phyloP scores from a whole-genome alignment of 1,140 invertebrate species.

The Vanessa tameamea region DNA sequence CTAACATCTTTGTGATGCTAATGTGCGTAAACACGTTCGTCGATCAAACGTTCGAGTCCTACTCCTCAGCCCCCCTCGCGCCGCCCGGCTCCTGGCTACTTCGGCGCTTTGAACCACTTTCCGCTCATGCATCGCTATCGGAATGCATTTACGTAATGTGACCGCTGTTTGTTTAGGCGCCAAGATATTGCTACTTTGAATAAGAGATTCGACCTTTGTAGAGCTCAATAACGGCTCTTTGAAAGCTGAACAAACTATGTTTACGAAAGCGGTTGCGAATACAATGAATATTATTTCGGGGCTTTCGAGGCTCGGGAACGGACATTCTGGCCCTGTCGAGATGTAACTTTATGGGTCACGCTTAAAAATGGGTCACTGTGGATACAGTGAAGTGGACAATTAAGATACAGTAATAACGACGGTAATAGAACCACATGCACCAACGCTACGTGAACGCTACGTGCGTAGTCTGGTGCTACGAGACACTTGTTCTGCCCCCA shows the following conservation, averaged over 20 bases:
- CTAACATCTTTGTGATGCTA: slow-evolving; percentile 64
- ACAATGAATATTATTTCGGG: slow-evolving; percentile 23
- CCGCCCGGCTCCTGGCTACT: not conserved
- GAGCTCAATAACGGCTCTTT: slow-evolving; percentile 39
- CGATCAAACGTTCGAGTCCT: slow-evolving; percentile 49
- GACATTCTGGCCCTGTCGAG: not conserved
- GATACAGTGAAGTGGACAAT: too few species aligned
- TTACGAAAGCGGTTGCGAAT: slow-evolving; percentile 39
- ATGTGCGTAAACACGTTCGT: slow-evolving; percentile 57
- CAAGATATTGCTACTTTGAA: slow-evolving; percentile 67
- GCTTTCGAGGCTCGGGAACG: not conserved
- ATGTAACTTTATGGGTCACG: slow-evolving; percentile 16
- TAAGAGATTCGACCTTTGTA: slow-evolving; percentile 61
- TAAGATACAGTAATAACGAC: too few species aligned
- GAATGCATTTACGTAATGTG: slow-evolving; percentile 61
- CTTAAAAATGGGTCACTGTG: slow-evolving; percentile 5
- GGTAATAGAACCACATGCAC: not conserved
- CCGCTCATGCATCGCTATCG: slow-evolving; percentile 55
- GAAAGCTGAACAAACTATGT: slow-evolving; percentile 53
- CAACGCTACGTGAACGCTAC: not conserved
- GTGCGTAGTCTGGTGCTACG: slow-evolving; percentile 6
- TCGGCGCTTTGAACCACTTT: slow-evolving; percentile 35
- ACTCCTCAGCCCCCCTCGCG: slow-evolving; percentile 1
- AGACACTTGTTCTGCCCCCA: not conserved
- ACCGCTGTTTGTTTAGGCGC: slow-evolving; percentile 66